Evolutionary conservation across 2,888 invertebrate genomes (phyloP), one percentile per base, ranked within the genome.

Genomic region (Argyresthia goedartella): DNA sequence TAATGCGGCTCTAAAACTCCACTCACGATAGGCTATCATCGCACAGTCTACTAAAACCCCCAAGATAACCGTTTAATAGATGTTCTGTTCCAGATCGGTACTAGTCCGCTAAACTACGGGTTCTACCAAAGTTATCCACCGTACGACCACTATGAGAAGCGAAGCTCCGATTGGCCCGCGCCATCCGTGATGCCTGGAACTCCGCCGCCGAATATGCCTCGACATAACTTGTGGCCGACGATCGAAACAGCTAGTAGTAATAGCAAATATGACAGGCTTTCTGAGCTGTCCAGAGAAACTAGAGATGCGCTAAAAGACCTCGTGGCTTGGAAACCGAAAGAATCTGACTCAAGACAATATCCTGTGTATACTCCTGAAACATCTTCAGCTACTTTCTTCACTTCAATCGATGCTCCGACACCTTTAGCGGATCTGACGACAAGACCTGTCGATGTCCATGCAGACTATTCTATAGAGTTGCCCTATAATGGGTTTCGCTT

Each of bases 71-170:
- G 57, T 72, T 81, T 86, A 82, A 86, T 65, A 87, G 86, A 72
- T 79, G 73, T 86, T 86, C 76, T 81, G 77, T 78, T 78, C 75
- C 73, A 90, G 90, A 89, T 92, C 64, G 92, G 92, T 63, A 88
- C 92, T 60, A 92, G 88, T 77, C 91, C 93, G 71, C 66, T 93
- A 55, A 93, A 90, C 81, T 94, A 94, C 67, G 94, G 94, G 15
- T 88, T 93, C 50, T 93, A 94, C 69, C 91, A 91, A 56, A 71
- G 88, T 4, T 86, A 88, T 53, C 87, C 85, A 60, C 60, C 77
- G 10, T 76, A 82, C 57, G 84, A 84, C n/a, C 79, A 82, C 60
- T 81, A 74, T 52, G 87, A 87, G 56, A 84, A 78, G 59, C 64
- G 87, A 56, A 81, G 81, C 56, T 66, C 70, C 39, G 70, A 74